phyloP scores from a whole-genome alignment of 2,113 vertebrate species.

The Burhinus bistriatus region DNA sequence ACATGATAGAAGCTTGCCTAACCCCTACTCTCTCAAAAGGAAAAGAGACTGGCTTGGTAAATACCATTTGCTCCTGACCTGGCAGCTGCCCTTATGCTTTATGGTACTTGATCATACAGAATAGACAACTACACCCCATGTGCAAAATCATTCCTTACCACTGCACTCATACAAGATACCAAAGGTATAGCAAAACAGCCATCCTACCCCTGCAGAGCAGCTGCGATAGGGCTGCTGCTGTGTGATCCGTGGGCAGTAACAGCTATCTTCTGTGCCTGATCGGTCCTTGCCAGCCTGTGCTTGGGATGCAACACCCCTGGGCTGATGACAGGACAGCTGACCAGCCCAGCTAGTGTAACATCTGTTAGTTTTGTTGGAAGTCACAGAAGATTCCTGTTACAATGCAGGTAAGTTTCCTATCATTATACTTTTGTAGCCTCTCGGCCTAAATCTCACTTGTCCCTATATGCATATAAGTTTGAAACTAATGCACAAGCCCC shows the following conservation, averaged over 20 bases:
- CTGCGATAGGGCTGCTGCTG: background rate
- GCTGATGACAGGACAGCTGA: background rate
- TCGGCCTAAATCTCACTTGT: background rate
- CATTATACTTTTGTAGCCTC: background rate
- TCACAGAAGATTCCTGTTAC: background rate
- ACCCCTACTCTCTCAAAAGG: background rate
- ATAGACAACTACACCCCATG: fast-evolving
- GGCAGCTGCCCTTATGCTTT: background rate
- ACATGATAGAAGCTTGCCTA: background rate
- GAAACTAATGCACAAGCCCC: background rate
- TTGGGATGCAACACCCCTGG: background rate
- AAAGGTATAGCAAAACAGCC: background rate
- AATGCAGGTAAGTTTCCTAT: background rate
- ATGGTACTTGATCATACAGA: background rate
- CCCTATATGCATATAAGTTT: fast-evolving
- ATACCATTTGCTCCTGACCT: background rate
- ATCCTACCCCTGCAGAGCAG: background rate
- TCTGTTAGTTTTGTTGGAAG: fast-evolving
- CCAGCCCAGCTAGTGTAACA: background rate
- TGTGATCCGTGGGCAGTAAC: fast-evolving
- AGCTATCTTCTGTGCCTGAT: background rate
- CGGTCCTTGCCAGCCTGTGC: background rate
- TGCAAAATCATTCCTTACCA: background rate
- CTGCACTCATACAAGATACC: background rate
- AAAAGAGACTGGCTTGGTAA: background rate